phyloP scores from a whole-genome alignment of 1,140 invertebrate species.

The Plectus sambesii region DNA sequence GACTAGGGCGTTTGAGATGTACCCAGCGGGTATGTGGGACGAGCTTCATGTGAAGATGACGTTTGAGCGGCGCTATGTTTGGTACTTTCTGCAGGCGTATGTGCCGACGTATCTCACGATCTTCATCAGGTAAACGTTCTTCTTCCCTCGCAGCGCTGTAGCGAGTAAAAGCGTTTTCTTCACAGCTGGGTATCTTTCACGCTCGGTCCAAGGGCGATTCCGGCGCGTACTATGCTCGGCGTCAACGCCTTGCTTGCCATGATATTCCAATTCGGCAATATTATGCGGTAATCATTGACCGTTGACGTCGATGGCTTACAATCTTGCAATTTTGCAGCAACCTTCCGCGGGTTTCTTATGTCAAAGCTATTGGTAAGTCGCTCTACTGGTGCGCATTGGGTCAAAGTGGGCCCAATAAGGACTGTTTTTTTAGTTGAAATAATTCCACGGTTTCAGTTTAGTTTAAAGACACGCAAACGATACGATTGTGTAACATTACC shows the following conservation, averaged over 20 bases:
- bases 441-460: no score
- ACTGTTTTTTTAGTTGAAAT: no score
- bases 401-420: no score
- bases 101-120: slow-evolving; percentile 44
- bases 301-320: no score
- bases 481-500: no score
- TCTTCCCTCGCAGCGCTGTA: neutral
- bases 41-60: slow-evolving; percentile 41
- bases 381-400: no score
- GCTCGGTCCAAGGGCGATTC: slow-evolving; percentile 41
- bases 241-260: slow-evolving; percentile 41
- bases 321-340: slow-evolving; percentile 35
- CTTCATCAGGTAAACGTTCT: slow-evolving; percentile 36
- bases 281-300: slow-evolving; percentile 31
- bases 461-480: no score
- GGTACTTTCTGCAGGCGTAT: slow-evolving; percentile 45
- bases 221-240: slow-evolving; percentile 43
- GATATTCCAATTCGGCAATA: slow-evolving; percentile 45
- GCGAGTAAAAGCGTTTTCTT: neutral
- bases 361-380: slow-evolving; percentile 37
- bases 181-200: slow-evolving; percentile 43
- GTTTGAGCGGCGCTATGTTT: slow-evolving; percentile 36
- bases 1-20: slow-evolving; percentile 23
- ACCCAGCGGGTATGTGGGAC: slow-evolving; percentile 44
- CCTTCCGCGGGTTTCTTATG: slow-evolving; percentile 36